Conservation (phyloP, 2,797 vertebrate species). For the Acridotheres tristis region DNA sequence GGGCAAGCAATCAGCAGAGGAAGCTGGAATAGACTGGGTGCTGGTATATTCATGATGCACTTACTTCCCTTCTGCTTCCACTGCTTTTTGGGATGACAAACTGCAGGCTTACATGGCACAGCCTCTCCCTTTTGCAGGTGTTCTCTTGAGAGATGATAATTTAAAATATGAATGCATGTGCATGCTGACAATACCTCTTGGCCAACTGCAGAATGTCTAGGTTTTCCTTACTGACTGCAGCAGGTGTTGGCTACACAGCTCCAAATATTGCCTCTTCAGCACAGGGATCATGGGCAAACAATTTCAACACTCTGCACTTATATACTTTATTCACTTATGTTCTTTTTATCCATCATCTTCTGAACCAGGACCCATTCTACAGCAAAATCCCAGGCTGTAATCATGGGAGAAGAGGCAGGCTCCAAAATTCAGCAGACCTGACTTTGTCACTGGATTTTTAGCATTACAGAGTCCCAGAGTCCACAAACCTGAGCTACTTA, state of each 20-base stretch:
- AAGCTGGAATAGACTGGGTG: background rate
- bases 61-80: background rate
- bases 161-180: background rate
- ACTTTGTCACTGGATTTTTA: background rate
- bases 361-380: background rate
- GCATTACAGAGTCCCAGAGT: background rate
- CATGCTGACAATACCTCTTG: background rate
- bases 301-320: background rate
- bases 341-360: background rate
- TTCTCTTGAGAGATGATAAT: background rate
- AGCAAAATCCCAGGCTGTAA: background rate
- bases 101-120: background rate
- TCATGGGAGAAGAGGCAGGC: background rate
- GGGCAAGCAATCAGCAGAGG: background rate
- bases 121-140: background rate
- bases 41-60: background rate
- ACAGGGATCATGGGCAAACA: background rate
- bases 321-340: background rate
- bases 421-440: background rate
- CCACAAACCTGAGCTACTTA: conserved; percentile 71
- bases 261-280: background rate
- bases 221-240: background rate
- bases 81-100: background rate
- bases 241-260: background rate
- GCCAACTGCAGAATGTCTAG: background rate